phyloP scores from a whole-genome alignment of 2,888 invertebrate genomes.

The Dilophus febrilis region DNA sequence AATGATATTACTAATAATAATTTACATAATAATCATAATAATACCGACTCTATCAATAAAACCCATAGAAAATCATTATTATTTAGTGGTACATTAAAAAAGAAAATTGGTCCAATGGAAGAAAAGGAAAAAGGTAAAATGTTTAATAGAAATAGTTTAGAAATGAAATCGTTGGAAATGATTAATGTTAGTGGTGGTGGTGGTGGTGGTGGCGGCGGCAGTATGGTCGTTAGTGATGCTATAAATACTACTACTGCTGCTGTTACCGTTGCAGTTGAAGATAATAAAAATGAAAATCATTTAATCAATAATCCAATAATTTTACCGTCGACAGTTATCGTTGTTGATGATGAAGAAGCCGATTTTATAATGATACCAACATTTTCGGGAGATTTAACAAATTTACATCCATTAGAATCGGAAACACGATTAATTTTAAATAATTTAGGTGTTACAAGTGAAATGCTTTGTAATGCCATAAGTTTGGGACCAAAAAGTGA shows the following conservation, averaged over 20 bases:
- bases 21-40: conserved; percentile 8
- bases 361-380: conserved; percentile 31
- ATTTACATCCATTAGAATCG: conserved; percentile 29
- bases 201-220: not conserved
- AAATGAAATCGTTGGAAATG: conserved; percentile 8
- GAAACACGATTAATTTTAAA: conserved; percentile 35
- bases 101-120: conserved; percentile 28
- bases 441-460: conserved; percentile 40
- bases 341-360: conserved; percentile 30
- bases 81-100: conserved; percentile 26
- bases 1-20: conserved; percentile 11
- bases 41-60: conserved; percentile 8
- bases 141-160: conserved; percentile 14
- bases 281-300: not conserved
- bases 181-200: conserved; percentile 18
- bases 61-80: conserved; percentile 19
- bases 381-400: conserved; percentile 23
- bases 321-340: conserved; percentile 14
- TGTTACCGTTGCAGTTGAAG: no score
- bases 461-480: conserved; percentile 37
- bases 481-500: conserved; percentile 43
- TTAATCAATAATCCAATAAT: not conserved
- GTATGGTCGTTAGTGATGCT: no score
- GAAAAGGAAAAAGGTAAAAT: conserved; percentile 19
- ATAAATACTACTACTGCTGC: conserved; percentile 1